phyloP scores from a whole-genome alignment of 2,113 vertebrate genomes.

The Irena cyanogastra region DNA sequence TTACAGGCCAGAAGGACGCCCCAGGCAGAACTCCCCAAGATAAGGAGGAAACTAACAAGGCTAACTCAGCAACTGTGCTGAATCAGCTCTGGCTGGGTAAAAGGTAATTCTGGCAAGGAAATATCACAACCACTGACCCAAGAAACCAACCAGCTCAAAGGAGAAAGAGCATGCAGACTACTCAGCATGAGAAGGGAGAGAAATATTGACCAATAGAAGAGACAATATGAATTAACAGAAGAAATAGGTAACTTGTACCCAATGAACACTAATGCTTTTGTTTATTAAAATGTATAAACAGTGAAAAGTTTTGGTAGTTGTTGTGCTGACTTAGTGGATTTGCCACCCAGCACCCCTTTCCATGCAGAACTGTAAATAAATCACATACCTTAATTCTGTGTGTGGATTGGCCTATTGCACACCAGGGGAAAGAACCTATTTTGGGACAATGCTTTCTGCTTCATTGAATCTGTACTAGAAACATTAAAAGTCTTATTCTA shows the following conservation, averaged over 20 bases:
- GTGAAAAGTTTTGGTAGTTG: neutral
- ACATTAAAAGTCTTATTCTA: neutral
- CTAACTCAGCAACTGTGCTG: neutral
- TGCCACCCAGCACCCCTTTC: neutral
- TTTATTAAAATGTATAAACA: neutral
- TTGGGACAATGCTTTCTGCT: neutral
- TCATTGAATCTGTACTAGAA: neutral
- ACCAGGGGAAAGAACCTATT: neutral
- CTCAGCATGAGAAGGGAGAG: neutral
- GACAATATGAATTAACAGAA: neutral
- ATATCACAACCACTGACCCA: neutral
- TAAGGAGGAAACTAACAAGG: neutral
- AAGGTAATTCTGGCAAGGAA: neutral
- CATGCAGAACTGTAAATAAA: neutral
- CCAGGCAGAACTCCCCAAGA: neutral
- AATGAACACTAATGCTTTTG: neutral
- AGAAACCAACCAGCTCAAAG: neutral
- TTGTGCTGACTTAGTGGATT: neutral
- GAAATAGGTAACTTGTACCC: neutral
- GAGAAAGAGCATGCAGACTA: neutral
- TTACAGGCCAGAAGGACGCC: too few relatives aligned
- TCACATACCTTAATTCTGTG: rapidly evolving
- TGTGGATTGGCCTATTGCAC: neutral
- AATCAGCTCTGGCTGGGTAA: neutral
- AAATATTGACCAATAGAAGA: neutral